A percentile compares a stretch with the other conserved stretches of the same genome.
Conservation (phyloP, 2,797 vertebrate species). For the Nothura maculosa region DNA sequence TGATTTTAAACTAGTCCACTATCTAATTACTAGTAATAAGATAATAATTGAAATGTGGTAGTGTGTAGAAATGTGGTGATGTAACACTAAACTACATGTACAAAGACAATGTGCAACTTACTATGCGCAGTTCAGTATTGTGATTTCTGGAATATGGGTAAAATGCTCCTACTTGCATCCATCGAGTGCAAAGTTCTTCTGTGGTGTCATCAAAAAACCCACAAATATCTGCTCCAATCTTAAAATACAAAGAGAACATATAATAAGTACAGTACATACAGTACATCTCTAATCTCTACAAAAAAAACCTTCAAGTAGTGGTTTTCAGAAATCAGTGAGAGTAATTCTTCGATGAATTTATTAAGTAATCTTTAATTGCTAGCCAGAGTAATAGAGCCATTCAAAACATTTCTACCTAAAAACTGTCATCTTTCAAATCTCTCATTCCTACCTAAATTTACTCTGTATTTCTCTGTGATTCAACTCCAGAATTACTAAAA, state of each 20-base stretch:
- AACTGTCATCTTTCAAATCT: not conserved
- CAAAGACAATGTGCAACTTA: conserved; percentile 33
- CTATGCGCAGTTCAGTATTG: conserved; percentile 86
- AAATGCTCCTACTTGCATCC: conserved; percentile 96
- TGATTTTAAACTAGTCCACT: accelerated
- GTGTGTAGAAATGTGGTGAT: not conserved
- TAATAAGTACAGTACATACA: not conserved
- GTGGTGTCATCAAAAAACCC: conserved; percentile 86
- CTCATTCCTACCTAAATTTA: not conserved
- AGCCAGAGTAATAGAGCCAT: not conserved
- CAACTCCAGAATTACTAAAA: not conserved
- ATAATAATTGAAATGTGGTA: not conserved
- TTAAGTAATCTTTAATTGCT: not conserved
- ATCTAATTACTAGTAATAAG: too few relatives aligned
- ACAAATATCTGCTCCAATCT: conserved; percentile 94
- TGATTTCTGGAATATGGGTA: conserved; percentile 95
- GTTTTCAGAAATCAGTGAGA: not conserved
- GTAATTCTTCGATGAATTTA: not conserved
- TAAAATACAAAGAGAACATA: not conserved
- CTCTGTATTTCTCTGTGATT: not conserved
- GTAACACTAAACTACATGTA: accelerated
- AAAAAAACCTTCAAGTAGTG: not conserved
- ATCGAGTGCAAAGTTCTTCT: conserved; percentile 91
- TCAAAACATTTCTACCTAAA: not conserved
- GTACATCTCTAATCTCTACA: not conserved